Base-by-base conservation (phyloP, 2,113 vertebrate species). In the Neodon shergylaensis region DNA sequence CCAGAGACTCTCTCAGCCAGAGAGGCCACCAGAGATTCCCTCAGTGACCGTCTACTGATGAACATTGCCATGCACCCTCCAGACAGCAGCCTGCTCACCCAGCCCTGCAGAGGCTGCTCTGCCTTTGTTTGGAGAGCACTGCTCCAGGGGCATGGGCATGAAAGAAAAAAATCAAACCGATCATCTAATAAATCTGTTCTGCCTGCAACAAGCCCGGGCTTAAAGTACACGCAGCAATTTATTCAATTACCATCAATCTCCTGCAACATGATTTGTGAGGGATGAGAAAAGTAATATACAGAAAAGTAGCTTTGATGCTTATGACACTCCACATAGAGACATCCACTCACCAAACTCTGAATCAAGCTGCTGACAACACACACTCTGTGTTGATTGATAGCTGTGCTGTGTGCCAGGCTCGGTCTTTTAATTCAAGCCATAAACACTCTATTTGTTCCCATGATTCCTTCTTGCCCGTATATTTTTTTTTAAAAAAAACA, bases 221-320 rank as follows among this genome's bases (percentile, higher is more conserved):
- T 92, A 92, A 72, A 97, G 63, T 2, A n/a, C 58, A 95, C 93
- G 83, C 0, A 52, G 83, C 66, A 47, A 96, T 97, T 96, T 91
- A 94, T 66, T 78, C 74, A 96, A 90, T 95, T 81, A 97, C 94
- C 87, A 92, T 97, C 97, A 96, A 26, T 94, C 95, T 22, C 72
- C 31, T 81, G 84, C 79, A 84, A 10, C 26, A 42, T 92, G 88
- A 97, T 97, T 94, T 96, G 97, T 91, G 24, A 85, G 65, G 81
- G 97, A 95, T 66, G 95, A 96, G 87, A 90, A 96, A 97, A 96
- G 97, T 70, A 13, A 12, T 77, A 28, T 61, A 90, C 88, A 85
- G 9, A 72, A 91, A 96, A 98, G 73, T 68, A 88, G 79, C 39
- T 66, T 36, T 82, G 96, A 82, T 39, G 84, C 73, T 39, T 65